Conservation (phyloP, 2,113 vertebrate genomes). For the Nansenia antarctica region DNA sequence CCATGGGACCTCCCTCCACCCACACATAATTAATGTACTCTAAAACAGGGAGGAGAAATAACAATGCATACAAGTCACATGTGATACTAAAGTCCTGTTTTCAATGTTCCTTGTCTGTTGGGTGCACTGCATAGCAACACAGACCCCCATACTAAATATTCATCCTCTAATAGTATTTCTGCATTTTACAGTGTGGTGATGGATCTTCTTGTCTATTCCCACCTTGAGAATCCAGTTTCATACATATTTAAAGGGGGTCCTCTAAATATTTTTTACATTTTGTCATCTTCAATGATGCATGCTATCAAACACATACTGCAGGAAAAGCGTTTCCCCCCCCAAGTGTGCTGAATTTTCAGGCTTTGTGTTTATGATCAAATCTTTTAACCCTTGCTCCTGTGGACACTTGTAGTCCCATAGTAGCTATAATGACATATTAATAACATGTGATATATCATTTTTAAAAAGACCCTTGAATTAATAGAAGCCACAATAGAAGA, state of each 20-base stretch:
- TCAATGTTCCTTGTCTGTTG: slow-evolving; percentile 45
- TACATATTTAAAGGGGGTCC: slow-evolving; percentile 78
- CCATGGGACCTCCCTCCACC: slow-evolving; percentile 15
- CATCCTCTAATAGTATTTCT: slow-evolving; percentile 72
- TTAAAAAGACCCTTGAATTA: slow-evolving; percentile 50
- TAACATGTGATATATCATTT: slow-evolving; percentile 44
- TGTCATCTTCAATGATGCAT: slow-evolving; percentile 78
- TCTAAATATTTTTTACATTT: slow-evolving; percentile 79
- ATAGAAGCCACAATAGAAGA: slow-evolving; percentile 39
- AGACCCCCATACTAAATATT: slow-evolving; percentile 71
- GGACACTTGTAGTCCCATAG: slow-evolving; percentile 35
- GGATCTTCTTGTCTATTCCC: slow-evolving; percentile 73
- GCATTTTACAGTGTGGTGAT: slow-evolving; percentile 72
- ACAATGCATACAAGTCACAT: slow-evolving; percentile 41
- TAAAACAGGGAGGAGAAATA: slow-evolving; percentile 42
- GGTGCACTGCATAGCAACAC: slow-evolving; percentile 30
- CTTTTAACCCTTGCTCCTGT: slow-evolving; percentile 49
- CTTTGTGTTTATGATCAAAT: slow-evolving; percentile 59
- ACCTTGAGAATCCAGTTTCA: slow-evolving; percentile 74
- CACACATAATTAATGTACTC: slow-evolving; percentile 53
- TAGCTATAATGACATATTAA: slow-evolving; percentile 33
- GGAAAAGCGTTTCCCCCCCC: slow-evolving; percentile 48
- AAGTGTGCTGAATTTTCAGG: slow-evolving; percentile 41
- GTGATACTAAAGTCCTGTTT: slow-evolving; percentile 54
- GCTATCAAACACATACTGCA: slow-evolving; percentile 68